Evolutionary conservation across 2,888 invertebrate species (phyloP).

Genomic region (Agriotes lineatus): DNA sequence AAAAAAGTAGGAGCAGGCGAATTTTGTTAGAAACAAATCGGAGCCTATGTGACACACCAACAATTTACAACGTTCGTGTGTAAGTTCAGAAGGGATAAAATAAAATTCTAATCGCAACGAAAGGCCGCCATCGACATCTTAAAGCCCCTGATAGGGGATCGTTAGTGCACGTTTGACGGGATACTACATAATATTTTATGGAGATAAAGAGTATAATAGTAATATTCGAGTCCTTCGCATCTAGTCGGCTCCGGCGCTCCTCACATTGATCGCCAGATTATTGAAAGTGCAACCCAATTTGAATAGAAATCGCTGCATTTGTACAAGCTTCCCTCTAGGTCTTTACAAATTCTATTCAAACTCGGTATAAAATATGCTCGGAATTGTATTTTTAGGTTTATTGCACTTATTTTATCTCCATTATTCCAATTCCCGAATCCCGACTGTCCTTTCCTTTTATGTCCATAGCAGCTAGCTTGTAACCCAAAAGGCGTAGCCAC

Average conservation of each 20-base stretch:
- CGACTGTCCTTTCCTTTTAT: slow-evolving; percentile 34
- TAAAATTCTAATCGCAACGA: not conserved
- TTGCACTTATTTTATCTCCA: slow-evolving; percentile 45
- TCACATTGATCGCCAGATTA: slow-evolving; percentile 40
- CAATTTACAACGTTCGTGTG: no score
- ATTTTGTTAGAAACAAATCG: no score
- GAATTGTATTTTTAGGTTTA: slow-evolving; percentile 44
- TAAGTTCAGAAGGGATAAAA: not conserved
- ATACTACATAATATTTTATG: slow-evolving; percentile 32
- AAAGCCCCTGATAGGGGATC: not conserved
- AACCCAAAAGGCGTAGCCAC: slow-evolving; percentile 1
- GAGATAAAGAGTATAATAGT: slow-evolving; percentile 27
- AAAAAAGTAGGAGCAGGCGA: no score
- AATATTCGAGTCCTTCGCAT: slow-evolving; percentile 27
- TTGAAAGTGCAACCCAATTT: slow-evolving; percentile 41
- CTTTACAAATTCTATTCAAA: slow-evolving; percentile 44
- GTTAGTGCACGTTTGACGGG: slow-evolving; percentile 9
- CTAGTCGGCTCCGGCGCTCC: slow-evolving; percentile 18
- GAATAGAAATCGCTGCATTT: slow-evolving; percentile 42
- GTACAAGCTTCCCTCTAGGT: slow-evolving; percentile 35
- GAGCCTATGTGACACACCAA: no score
- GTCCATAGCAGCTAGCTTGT: no score
- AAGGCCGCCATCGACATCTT: not conserved
- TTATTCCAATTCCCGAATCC: slow-evolving; percentile 38
- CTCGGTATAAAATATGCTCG: slow-evolving; percentile 39